A percentile compares a stretch with the other conserved stretches of the same genome.
These are phyloP conservation scores for Atherix ibis DNA, from an alignment of 2,888 invertebrate species.

Conservation along the genomic window DNA sequence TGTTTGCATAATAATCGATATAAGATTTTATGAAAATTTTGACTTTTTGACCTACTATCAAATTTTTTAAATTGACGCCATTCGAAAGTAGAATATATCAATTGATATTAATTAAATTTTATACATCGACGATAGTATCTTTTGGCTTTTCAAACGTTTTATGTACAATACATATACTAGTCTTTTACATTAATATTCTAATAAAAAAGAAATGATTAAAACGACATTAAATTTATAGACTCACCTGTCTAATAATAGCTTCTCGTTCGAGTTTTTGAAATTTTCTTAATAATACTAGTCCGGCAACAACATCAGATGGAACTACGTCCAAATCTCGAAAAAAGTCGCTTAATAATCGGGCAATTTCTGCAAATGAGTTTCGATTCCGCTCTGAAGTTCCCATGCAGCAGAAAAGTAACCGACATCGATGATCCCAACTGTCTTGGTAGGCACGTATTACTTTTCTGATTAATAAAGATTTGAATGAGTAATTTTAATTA, in stretches of 20 bases:
- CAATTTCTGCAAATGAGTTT: slow-evolving; percentile 75
- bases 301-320: slow-evolving; percentile 74
- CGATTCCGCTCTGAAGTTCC: slow-evolving; percentile 56
- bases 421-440: slow-evolving; percentile 73
- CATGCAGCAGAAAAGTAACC: slow-evolving; percentile 69
- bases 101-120: too few species aligned
- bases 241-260: slow-evolving; percentile 51
- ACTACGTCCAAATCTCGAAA: slow-evolving; percentile 78
- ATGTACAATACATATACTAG: too few species aligned
- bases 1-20: too few species aligned
- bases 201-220: too few species aligned
- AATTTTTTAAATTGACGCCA: too few species aligned
- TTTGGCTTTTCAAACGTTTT: too few species aligned
- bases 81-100: too few species aligned
- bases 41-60: too few species aligned
- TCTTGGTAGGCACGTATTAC: slow-evolving; percentile 74
- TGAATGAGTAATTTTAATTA: neutral
- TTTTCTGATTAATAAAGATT: slow-evolving; percentile 42
- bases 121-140: too few species aligned
- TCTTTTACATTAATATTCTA: too few species aligned
- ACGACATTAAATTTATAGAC: too few species aligned
- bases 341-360: slow-evolving; percentile 67
- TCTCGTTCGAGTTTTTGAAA: slow-evolving; percentile 65
- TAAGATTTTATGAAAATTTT: too few species aligned
- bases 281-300: slow-evolving; percentile 60